Evolutionary conservation across 2,113 vertebrate species (phyloP).

Genomic region (Marcusenius ussheri): DNA sequence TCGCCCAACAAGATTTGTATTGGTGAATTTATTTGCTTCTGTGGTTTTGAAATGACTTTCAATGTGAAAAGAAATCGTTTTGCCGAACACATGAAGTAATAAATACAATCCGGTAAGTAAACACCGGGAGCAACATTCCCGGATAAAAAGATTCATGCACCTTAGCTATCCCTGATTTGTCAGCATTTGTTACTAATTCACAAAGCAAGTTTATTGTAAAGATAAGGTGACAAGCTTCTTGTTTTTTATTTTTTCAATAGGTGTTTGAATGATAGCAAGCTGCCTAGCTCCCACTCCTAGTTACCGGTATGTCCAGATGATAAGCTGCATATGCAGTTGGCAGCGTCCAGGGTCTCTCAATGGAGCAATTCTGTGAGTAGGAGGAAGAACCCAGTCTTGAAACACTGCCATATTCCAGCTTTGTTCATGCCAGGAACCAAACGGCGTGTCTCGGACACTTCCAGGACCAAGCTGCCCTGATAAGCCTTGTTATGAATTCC

Average conservation of each 20-base stretch:
- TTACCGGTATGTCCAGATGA: conserved; percentile 5
- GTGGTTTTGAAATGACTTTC: neutral
- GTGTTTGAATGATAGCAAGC: conserved; percentile 13
- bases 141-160: no score
- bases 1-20: neutral
- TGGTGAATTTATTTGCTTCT: neutral
- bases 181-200: no score
- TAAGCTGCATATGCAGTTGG: neutral
- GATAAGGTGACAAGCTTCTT: neutral
- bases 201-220: neutral
- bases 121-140: neutral
- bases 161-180: neutral
- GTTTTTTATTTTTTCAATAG: neutral
- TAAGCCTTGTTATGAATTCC: neutral
- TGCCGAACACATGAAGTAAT: neutral
- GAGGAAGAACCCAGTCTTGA: neutral
- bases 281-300: neutral
- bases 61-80: neutral
- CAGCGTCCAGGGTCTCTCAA: neutral
- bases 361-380: neutral
- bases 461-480: neutral
- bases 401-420: neutral
- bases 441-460: neutral
- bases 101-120: conserved; percentile 1
- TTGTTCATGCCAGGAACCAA: neutral